Conservation (phyloP, 2,888 invertebrate species). For the Andrena hattorfiana region DNA sequence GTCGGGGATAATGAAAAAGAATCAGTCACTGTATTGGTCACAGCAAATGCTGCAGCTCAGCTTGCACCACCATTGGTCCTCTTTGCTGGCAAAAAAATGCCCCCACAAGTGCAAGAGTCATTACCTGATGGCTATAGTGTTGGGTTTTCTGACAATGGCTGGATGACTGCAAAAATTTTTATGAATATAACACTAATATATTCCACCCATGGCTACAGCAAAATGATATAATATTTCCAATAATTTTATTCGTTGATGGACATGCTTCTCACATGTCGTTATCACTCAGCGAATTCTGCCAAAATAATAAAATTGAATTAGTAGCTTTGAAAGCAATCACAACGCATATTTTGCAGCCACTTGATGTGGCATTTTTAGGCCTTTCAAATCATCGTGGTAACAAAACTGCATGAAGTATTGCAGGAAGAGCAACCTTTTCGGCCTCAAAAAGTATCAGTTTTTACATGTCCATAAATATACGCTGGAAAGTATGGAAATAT, state of each 20-base stretch:
- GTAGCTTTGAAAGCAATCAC: slow-evolving; percentile 77
- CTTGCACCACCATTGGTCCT: slow-evolving; percentile 47
- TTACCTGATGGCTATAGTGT: slow-evolving; percentile 77
- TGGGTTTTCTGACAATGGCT: slow-evolving; percentile 81
- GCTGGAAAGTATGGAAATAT: slow-evolving; percentile 22
- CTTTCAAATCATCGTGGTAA: not conserved
- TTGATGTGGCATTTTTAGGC: slow-evolving; percentile 77
- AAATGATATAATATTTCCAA: not conserved
- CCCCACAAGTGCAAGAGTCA: not conserved
- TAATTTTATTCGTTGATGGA: not conserved
- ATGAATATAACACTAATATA: slow-evolving; percentile 79
- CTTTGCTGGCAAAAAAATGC: slow-evolving; percentile 41
- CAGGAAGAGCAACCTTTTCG: not conserved
- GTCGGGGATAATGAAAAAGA: not conserved
- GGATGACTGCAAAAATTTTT: slow-evolving; percentile 82
- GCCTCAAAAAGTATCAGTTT: slow-evolving; percentile 5
- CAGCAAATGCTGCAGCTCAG: slow-evolving; percentile 50
- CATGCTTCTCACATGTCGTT: not conserved
- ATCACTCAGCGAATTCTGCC: not conserved
- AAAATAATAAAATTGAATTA: slow-evolving; percentile 69
- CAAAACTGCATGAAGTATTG: not conserved
- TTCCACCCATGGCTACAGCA: not conserved
- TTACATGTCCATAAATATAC: slow-evolving; percentile 31
- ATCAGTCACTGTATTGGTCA: slow-evolving; percentile 54
- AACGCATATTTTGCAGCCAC: slow-evolving; percentile 79